Evolutionary conservation across 2,113 vertebrate species (phyloP), one percentile per base, ranked within the genome.

Genomic region (Caretta caretta): DNA sequence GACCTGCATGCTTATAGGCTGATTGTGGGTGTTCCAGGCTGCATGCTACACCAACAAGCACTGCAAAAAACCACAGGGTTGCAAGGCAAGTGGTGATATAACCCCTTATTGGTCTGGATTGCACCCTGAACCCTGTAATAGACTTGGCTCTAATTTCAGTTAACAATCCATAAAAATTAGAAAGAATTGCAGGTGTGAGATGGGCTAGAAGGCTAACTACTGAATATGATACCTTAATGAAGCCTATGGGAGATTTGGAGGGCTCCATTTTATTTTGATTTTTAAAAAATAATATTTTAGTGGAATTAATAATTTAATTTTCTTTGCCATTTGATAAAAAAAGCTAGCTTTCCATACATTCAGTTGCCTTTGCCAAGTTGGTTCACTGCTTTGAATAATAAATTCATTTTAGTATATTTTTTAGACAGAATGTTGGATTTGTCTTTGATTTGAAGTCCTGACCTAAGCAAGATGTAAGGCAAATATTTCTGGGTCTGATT

Each of bases 261-360:
- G 87, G 48, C 22, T 84, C 69, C 65, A 89, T 75, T 96, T 95
- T 96, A 49, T 93, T 93, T 93, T 83, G 48, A 88, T 96, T 56
- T 95, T 96, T 94, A 92, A 95, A 92, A 97, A 97, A 96, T 12
- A 95, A 96, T 92, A 27, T 79, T 96, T 93, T 87, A 96, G 92
- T 95, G 85, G n/a, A 95, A 86, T 90, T 50, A 24, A 91, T 96
- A 93, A 93, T 90, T 85, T 96, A 82, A 88, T 96, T 96, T 93
- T 95, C 50, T 84, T 96, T 96, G n/a, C n/a, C 54, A 80, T 97
- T 96, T 96, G 93, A 95, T 42, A 42, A 81, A 78, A 93, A 90
- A 95, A 97, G 96, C 75, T 92, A 91, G 84, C 87, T 97, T 96
- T 97, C 80, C 85, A 80, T 69, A 10, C 65, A 87, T 81, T 87